Evolutionary conservation across 2,888 invertebrate species (phyloP), one percentile per base, ranked within the genome.

Genomic region (Pandemis cinnamomeana): DNA sequence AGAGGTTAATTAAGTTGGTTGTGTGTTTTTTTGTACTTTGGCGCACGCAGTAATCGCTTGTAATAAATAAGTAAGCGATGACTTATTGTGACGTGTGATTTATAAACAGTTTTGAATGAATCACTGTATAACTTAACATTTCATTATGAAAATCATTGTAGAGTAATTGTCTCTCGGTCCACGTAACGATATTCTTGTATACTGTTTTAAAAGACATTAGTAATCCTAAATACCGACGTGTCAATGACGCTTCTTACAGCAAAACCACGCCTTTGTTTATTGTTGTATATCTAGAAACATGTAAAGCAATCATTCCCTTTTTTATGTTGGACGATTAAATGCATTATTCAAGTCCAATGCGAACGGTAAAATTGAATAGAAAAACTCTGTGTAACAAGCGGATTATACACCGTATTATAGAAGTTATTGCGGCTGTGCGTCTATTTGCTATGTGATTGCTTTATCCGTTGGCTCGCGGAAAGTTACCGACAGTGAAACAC

Each of bases 391-490:
- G 62, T 73, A 72, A 67, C 73, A 67, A 72, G 63, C 71, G 75
- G 76, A 80, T 78, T 80, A 77, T 71, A 71, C 75, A 61, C 66
- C 61, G 71, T 67, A 74, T 74, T 76, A 75, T 75, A 42, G 74
- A 72, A 72, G 75, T 72, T 77, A 78, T 75, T 73, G 75, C 67
- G 77, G 77, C 75, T 78, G 77, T 78, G 75, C 76, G 73, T 76
- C 67, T 81, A 78, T 81, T 82, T 81, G 75, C 78, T 73, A 74
- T 75, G 77, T 70, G 77, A 81, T 80, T 79, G 77, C 76, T 76
- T 76, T 68, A 60, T 75, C 75, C 71, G 67, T 70, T 36, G 36
- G 53, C 58, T 42, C 27, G 69, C 71, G 80, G 79, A 81, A 81
- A 81, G 71, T 79, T 80, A 77, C 80, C 76, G 66, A 61, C 42